These are phyloP conservation scores for Stigmatopora argus DNA, from an alignment of 2,113 vertebrate species.

Conservation along the genomic window DNA sequence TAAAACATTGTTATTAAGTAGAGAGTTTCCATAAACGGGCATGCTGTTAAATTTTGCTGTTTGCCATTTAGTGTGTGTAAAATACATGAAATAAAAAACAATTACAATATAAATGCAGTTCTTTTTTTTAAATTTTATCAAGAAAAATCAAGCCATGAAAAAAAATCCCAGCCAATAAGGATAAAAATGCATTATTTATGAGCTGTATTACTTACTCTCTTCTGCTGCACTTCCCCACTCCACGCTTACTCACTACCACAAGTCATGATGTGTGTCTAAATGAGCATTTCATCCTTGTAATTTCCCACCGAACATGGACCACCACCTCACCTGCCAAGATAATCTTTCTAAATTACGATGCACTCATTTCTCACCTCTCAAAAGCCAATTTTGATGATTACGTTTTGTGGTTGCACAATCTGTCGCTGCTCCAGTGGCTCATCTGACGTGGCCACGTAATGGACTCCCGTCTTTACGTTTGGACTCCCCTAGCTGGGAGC, in stretches of 20 bases:
- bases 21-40: conserved; percentile 5
- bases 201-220: conserved; percentile 10
- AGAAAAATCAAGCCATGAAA: not conserved
- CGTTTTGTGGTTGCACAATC: conserved; percentile 27
- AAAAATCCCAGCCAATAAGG: conserved; percentile 8
- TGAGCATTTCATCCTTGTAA: conserved; percentile 30
- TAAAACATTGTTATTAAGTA: conserved; percentile 3
- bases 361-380: conserved; percentile 53
- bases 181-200: conserved; percentile 11
- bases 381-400: conserved; percentile 62
- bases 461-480: conserved; percentile 46
- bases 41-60: not conserved
- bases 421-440: conserved; percentile 36
- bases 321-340: conserved; percentile 45
- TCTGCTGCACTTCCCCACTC: conserved; percentile 20
- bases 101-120: no score
- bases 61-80: no score
- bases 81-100: no score
- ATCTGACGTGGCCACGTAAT: conserved; percentile 49
- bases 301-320: conserved; percentile 19
- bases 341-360: conserved; percentile 57
- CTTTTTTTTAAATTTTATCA: not conserved
- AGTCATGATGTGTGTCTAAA: conserved; percentile 17
- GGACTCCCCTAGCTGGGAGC: conserved; percentile 24
- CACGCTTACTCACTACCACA: conserved; percentile 25